Evolutionary conservation across 2,113 vertebrate species (phyloP).

Genomic region (Megalops atlanticus): DNA sequence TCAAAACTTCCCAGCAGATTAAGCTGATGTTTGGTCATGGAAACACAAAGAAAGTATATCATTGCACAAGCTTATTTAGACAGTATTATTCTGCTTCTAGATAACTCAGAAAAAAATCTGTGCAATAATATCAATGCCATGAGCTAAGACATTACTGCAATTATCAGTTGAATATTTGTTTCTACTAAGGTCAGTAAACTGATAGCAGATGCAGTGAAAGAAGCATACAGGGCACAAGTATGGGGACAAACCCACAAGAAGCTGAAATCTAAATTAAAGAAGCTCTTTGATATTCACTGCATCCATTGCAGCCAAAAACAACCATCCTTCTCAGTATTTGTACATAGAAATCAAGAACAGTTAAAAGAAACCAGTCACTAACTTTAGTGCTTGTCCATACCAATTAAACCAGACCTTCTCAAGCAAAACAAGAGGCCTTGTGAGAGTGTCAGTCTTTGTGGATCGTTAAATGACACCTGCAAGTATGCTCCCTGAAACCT

Average conservation of each 20-base stretch:
- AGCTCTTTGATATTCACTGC: constrained; percentile 15
- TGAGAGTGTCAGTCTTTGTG: neutral
- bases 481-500: neutral
- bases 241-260: neutral
- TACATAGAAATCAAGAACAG: neutral
- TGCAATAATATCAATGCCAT: neutral
- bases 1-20: constrained; percentile 9
- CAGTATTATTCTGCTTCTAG: neutral
- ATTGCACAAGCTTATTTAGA: neutral
- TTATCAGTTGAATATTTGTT: neutral
- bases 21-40: neutral
- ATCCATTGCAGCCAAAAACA: neutral
- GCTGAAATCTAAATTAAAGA: constrained; percentile 20
- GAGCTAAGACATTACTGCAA: neutral
- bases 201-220: neutral
- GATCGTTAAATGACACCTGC: neutral
- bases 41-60: neutral
- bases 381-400: neutral
- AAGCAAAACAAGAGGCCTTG: neutral
- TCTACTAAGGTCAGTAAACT: neutral
- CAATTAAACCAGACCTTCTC: neutral
- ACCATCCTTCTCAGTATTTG: neutral
- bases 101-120: neutral
- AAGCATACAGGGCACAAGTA: neutral
- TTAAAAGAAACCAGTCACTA: neutral